Base-by-base conservation (phyloP, 2,888 invertebrate species). In the Cheiracanthium punctorium region DNA sequence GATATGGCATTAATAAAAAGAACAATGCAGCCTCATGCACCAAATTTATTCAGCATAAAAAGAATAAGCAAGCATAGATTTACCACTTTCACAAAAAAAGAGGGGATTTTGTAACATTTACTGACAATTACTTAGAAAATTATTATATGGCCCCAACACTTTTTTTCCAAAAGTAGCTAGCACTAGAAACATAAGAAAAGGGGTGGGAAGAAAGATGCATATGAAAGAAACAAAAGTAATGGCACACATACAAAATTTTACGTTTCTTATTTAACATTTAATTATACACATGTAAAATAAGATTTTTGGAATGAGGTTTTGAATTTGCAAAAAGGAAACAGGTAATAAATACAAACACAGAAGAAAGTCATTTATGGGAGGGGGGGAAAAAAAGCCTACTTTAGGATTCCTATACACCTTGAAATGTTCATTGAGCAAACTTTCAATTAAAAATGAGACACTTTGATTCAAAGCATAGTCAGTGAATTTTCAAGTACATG, bases 31-130 rank as follows among this genome's bases (percentile, higher is more conserved):
- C 84, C 84, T 84, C 84, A 74, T 79, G 79, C 72, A 73, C 84
- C 79, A 79, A 73, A 69, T 84, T 84, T 84, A 84, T 84, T 84
- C 72, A 79, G 84, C 84, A 79, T 84, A 77, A 84, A 79, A 33
- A 84, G 65, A 76, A 81, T 48, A 81, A 79, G 69, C 77, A 73
- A 32, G 79, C 30, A 72, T 73, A 71, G 69, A 41, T 69, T 72
- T 75, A 76, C 58, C 67, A 71, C 58, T 64, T 41, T 76, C 69
- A 82, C 75, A 70, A 71, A 82, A 52, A 64, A 70, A 75, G 64
- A 76, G n/a, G 52, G 73, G 69, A 32, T n/a, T 76, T 58, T 37
- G 28, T 70, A 76, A 82, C 58, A 80, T 70, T 81, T n/a, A 74
- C 48, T 70, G 43, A 30, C 65, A 72, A 72, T 65, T 71, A 74